Conservation (phyloP, 2,888 invertebrate species). For the Chrysolina americana region DNA sequence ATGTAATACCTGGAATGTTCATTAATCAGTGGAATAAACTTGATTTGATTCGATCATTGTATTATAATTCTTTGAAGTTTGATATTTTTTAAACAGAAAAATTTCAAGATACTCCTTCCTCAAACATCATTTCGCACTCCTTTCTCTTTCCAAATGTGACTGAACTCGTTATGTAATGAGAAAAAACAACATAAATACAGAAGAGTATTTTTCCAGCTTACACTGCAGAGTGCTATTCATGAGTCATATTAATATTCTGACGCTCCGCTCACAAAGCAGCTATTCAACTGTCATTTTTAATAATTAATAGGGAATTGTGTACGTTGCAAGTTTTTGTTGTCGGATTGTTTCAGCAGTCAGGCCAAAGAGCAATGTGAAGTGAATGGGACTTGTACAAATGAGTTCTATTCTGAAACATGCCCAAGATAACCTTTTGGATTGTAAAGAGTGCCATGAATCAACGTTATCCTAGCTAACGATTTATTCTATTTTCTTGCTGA, state of each 20-base stretch:
- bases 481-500: too few species aligned
- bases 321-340: conserved; percentile 20
- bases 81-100: too few species aligned
- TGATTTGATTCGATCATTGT: too few species aligned
- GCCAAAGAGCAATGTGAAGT: neutral
- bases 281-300: conserved; percentile 27
- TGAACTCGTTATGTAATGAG: conserved; percentile 9
- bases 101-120: too few species aligned
- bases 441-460: too few species aligned
- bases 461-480: too few species aligned
- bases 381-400: conserved; percentile 10
- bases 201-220: conserved; percentile 10
- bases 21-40: too few species aligned
- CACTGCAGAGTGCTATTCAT: conserved; percentile 18
- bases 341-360: conserved; percentile 6
- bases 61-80: too few species aligned
- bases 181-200: conserved; percentile 5
- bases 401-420: too few species aligned
- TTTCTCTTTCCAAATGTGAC: neutral
- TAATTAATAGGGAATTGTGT: conserved; percentile 23
- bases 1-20: too few species aligned
- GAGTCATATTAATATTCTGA: conserved; percentile 26
- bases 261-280: conserved; percentile 18
- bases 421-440: too few species aligned
- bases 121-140: too few species aligned